phyloP scores from a whole-genome alignment of 2,797 vertebrate species.

The Percopsis omiscomaycus region DNA sequence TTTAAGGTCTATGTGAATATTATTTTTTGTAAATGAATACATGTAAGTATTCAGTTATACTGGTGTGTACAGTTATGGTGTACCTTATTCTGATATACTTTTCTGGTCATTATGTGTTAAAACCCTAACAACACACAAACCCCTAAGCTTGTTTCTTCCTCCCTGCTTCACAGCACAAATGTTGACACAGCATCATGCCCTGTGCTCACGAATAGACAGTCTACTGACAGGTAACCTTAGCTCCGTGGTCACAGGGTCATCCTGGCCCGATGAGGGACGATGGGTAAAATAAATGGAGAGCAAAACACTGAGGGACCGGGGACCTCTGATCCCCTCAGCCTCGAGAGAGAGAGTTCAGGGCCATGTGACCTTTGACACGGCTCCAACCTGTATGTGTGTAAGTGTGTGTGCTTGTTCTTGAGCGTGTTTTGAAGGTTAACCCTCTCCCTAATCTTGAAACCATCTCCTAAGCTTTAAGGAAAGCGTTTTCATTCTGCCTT shows the following conservation, averaged over 20 bases:
- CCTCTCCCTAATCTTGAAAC: conserved; percentile 32
- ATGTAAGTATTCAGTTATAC: too few species aligned
- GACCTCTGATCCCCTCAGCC: conserved; percentile 69
- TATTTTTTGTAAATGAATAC: too few species aligned
- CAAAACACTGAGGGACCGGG: conserved; percentile 50
- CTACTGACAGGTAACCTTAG: conserved; percentile 78
- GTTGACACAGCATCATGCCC: conserved; percentile 63
- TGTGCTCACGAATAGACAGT: conserved; percentile 66
- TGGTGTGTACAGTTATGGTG: too few species aligned
- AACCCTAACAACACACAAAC: conserved; percentile 14
- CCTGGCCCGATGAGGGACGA: conserved; percentile 73
- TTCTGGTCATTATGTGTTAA: conserved; percentile 22
- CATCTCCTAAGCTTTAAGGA: conserved; percentile 1
- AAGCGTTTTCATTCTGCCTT: conserved; percentile 8
- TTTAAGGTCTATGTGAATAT: conserved; percentile 1
- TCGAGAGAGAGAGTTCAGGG: conserved; percentile 67
- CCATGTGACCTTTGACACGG: conserved; percentile 64
- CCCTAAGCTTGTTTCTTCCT: conserved; percentile 17
- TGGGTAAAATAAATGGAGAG: conserved; percentile 76
- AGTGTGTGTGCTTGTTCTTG: conserved; percentile 15
- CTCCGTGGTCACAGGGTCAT: conserved; percentile 68
- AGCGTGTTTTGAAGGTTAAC: conserved; percentile 43
- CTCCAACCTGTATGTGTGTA: conserved; percentile 43
- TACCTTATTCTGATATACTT: conserved; percentile 7
- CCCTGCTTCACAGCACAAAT: conserved; percentile 55